Percentiles rank a stretch among this genome's conserved stretches.
phyloP scores from a whole-genome alignment of 2,888 invertebrate genomes.

The Phalangium opilio region DNA sequence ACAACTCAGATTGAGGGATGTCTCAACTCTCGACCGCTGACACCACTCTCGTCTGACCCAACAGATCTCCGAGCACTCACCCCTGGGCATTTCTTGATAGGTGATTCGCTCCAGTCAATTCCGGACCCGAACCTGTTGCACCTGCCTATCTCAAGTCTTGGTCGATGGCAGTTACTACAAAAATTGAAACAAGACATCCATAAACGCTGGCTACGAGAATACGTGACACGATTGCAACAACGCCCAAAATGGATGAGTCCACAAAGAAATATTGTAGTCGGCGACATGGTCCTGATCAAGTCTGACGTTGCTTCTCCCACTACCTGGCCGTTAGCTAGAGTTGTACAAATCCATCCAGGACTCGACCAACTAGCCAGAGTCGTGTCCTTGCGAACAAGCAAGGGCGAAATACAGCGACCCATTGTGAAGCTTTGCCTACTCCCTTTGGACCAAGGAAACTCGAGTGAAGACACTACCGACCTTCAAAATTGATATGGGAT shows the following conservation, averaged over 20 bases:
- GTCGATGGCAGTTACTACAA: neutral
- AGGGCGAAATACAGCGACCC: too few relatives aligned
- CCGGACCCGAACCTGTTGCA: neutral
- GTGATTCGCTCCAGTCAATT: neutral
- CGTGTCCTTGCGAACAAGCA: neutral
- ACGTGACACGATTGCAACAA: too few relatives aligned
- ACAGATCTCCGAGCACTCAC: slow-evolving; percentile 1
- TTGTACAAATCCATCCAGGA: slow-evolving; percentile 1
- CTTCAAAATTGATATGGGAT: too few relatives aligned
- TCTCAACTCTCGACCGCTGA: slow-evolving; percentile 26
- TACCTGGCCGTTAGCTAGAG: slow-evolving; percentile 1
- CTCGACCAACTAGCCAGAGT: neutral
- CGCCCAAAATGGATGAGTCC: too few relatives aligned
- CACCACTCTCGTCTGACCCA: slow-evolving; percentile 18
- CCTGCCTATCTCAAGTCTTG: neutral
- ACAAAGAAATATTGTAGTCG: neutral
- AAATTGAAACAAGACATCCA: slow-evolving; percentile 2
- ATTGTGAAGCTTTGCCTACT: too few relatives aligned
- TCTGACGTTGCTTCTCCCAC: neutral
- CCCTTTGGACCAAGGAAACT: too few relatives aligned
- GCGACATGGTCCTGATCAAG: neutral
- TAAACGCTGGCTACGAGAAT: too few relatives aligned
- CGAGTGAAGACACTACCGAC: too few relatives aligned
- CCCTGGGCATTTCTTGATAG: slow-evolving; percentile 4
- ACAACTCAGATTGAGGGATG: slow-evolving; percentile 25